A percentile compares a stretch with the other conserved stretches of the same genome.
Evolutionary conservation across 64 coral and sea anemone genomes (phyloP).

Genomic region (Stylophora pistillata): DNA sequence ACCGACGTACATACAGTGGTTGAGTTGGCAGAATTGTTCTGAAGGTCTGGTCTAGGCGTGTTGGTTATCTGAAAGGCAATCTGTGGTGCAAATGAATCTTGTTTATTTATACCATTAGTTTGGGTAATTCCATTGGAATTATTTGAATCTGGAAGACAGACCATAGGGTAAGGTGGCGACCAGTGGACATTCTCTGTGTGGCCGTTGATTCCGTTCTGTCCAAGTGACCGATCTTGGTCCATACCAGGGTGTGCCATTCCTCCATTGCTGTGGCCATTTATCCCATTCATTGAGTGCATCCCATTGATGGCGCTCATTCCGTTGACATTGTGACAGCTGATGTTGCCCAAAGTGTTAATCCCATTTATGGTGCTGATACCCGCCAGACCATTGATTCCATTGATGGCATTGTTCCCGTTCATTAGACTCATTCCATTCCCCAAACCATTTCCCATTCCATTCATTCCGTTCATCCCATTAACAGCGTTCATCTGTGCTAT

Average conservation of each 20-base stretch:
- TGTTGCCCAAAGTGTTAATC: slow-evolving; percentile 77
- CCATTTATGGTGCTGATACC: slow-evolving; percentile 89
- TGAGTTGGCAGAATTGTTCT: slow-evolving; percentile 56
- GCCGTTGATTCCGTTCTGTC: slow-evolving; percentile 62
- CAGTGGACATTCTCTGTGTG: slow-evolving; percentile 87
- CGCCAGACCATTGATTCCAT: slow-evolving; percentile 84
- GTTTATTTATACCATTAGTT: slow-evolving; percentile 73
- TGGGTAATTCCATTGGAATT: slow-evolving; percentile 76
- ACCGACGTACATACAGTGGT: slow-evolving; percentile 79
- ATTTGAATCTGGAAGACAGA: slow-evolving; percentile 82
- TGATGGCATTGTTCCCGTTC: slow-evolving; percentile 78
- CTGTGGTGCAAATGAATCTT: slow-evolving; percentile 68
- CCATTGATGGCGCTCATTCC: slow-evolving; percentile 80
- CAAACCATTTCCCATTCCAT: slow-evolving; percentile 85
- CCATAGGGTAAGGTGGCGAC: slow-evolving; percentile 90
- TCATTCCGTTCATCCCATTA: slow-evolving; percentile 82
- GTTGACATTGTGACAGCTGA: slow-evolving; percentile 80
- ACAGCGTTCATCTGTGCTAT: slow-evolving; percentile 83
- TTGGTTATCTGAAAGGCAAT: slow-evolving; percentile 89
- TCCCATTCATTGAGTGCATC: slow-evolving; percentile 82
- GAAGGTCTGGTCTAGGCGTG: slow-evolving; percentile 72
- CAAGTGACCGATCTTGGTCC: slow-evolving; percentile 76
- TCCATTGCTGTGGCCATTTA: slow-evolving; percentile 73
- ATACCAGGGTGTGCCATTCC: slow-evolving; percentile 58
- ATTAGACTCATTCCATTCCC: slow-evolving; percentile 78